Conservation (phyloP, 2,888 invertebrate species). For the Sialis lutaria region DNA sequence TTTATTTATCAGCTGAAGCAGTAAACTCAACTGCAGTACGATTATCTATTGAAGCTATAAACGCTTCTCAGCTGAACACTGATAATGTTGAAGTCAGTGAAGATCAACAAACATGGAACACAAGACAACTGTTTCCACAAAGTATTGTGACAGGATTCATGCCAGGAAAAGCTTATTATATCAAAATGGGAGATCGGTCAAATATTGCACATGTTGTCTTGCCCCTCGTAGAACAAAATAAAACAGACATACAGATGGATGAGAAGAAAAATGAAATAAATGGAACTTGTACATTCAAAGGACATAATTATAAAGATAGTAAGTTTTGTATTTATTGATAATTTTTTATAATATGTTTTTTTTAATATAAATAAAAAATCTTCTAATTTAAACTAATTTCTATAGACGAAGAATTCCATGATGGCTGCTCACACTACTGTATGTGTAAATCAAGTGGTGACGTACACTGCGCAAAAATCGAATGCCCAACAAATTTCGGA, state of each 20-base stretch:
- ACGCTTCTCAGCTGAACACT: constrained; percentile 14
- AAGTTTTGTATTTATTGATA: not conserved
- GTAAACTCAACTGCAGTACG: constrained; percentile 24
- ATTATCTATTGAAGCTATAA: constrained; percentile 23
- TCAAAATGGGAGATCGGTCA: not conserved
- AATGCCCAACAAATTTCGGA: constrained; percentile 71
- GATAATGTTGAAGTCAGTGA: constrained; percentile 25
- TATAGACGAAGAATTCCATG: constrained; percentile 58
- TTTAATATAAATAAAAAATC: constrained; percentile 13
- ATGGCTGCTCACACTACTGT: constrained; percentile 65
- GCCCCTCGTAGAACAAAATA: not conserved
- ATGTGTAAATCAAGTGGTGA: constrained; percentile 47
- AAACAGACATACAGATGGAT: not conserved
- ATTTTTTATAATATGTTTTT: not conserved
- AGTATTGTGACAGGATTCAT: constrained; percentile 1
- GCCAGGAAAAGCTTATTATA: not conserved
- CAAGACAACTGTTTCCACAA: constrained; percentile 22
- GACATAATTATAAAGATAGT: not conserved
- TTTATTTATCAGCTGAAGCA: constrained; percentile 19
- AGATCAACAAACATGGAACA: constrained; percentile 26
- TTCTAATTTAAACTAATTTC: constrained; percentile 13
- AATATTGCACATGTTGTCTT: not conserved
- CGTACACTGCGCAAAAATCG: constrained; percentile 59
- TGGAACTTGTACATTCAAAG: not conserved
- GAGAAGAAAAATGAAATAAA: not conserved